These are phyloP conservation scores for Podargus strigoides DNA, from an alignment of 2,797 vertebrate species.

Conservation along the genomic window DNA sequence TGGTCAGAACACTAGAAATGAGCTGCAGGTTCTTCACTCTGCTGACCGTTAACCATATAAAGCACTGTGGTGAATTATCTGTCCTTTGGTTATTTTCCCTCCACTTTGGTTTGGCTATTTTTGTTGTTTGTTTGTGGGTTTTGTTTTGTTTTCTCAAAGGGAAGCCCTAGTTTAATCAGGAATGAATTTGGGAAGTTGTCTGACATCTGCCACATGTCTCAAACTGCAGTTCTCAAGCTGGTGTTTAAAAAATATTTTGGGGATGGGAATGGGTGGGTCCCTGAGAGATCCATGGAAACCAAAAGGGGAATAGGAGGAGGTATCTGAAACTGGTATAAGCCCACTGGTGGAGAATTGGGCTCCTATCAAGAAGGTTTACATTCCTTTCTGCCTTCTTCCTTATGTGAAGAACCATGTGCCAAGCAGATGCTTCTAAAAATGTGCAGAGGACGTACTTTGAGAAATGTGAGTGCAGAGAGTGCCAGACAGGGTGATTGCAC, in stretches of 20 bases:
- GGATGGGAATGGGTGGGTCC: not conserved
- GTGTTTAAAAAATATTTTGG: not conserved
- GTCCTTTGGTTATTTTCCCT: not conserved
- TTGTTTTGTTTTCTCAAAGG: not conserved
- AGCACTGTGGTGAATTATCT: not conserved
- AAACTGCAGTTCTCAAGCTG: not conserved
- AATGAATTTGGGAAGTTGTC: not conserved
- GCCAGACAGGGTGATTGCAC: fast-evolving
- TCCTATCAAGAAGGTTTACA: not conserved
- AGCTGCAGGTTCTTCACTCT: not conserved
- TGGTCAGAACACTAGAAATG: not conserved
- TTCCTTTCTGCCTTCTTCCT: not conserved
- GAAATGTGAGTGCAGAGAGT: not conserved
- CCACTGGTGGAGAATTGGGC: not conserved
- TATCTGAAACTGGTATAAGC: not conserved
- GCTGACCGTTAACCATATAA: not conserved
- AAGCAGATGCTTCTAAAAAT: not conserved
- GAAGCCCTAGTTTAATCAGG: not conserved
- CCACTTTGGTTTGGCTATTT: not conserved
- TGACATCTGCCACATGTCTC: not conserved
- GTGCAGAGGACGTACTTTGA: not conserved
- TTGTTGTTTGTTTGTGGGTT: not conserved
- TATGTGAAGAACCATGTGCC: fast-evolving
- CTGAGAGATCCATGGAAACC: not conserved
- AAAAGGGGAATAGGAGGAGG: not conserved